Base-by-base conservation (phyloP, 2,797 vertebrate genomes). In the Danio jaintianensis region DNA sequence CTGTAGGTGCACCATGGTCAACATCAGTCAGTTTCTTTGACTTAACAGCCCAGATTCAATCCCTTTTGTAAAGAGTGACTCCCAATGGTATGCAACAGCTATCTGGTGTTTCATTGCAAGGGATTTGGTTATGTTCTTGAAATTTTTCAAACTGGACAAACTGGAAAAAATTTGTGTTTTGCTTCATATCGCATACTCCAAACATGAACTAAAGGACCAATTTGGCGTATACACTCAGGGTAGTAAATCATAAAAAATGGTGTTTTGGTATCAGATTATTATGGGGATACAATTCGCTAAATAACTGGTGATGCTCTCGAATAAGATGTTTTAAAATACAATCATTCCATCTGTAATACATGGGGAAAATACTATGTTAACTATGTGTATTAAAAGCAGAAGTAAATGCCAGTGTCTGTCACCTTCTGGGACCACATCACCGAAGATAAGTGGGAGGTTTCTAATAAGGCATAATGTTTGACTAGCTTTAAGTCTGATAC, bases 321-420 rank as follows among this genome's bases (percentile, higher is more conserved):
- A 40, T 63, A 4, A 66, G 10, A 66, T 43, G 42, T 10, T 66
- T 45, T 10, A 66, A 45, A 66, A 45, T 18, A 20, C 13, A 15
- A 63, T 66, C 4, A 45, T 66, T 18, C 63, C 42, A 8, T 66
- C 63, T 43, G 63, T 42, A 18, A 66, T 45, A 18, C 61, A 42
- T 38, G 36, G 38, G 9, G 36, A 63, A 42, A 63, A 63, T 7
- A 42, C 15, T 16, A 63, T 15, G 38, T 42, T 63, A 40, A 63
- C 38, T 62, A 62, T 40, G 16, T 11, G 62, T 40, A 64, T 18
- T 9, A 43, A 40, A 7, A 45, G 62, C 13, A 64, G 45, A 5
- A 43, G 18, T n/a, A 61, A 42, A 22, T 59, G 40, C 40, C n/a
- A 43, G 16, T 73, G 43, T 73, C 45, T 42, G 38, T 59, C 16